These are phyloP conservation scores for Metallyticus violacea DNA, from an alignment of 2,888 invertebrate genomes.

Conservation along the genomic window DNA sequence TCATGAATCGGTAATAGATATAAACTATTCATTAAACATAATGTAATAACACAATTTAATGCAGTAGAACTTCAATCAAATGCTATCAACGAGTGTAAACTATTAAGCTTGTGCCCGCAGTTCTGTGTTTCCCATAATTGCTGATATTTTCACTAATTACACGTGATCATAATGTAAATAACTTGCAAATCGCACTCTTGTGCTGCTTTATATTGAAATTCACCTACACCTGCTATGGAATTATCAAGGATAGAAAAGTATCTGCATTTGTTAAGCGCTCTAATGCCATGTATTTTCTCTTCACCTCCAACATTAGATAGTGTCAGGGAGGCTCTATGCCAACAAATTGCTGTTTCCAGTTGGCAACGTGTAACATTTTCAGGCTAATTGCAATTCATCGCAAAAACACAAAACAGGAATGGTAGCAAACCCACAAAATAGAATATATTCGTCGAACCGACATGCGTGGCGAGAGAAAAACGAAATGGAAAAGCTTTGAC, in stretches of 20 bases:
- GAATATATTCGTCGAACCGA: neutral
- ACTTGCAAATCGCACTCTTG: too few species aligned
- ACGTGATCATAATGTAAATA: too few species aligned
- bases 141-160: too few species aligned
- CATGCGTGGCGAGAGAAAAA: neutral
- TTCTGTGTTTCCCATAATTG: too few species aligned
- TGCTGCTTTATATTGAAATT: too few species aligned
- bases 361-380: neutral
- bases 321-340: neutral
- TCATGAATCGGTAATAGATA: too few species aligned
- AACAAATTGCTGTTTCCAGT: neutral
- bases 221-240: too few species aligned
- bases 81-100: too few species aligned
- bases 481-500: neutral
- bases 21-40: too few species aligned
- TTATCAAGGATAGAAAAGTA: neutral
- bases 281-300: neutral
- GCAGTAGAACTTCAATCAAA: too few species aligned
- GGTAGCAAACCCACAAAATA: neutral
- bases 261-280: neutral
- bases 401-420: neutral
- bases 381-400: neutral
- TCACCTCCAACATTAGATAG: neutral
- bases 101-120: too few species aligned
- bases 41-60: too few species aligned